Evolutionary conservation across 2,113 vertebrate species (phyloP).

Genomic region (Tamias sibiricus): DNA sequence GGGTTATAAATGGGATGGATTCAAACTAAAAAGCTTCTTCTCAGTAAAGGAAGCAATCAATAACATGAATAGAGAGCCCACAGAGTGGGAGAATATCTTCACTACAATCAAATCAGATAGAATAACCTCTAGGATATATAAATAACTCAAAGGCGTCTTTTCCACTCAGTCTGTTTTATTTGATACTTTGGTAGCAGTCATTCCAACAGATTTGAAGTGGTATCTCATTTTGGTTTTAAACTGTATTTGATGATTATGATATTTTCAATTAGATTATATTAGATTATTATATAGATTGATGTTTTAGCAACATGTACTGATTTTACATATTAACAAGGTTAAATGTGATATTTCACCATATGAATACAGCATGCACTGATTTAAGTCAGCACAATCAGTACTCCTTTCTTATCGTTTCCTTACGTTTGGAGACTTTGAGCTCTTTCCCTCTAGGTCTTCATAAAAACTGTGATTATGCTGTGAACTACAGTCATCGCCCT

Average conservation of each 20-base stretch:
- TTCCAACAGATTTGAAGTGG: too few species aligned
- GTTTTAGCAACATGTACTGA: neutral
- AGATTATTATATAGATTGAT: neutral
- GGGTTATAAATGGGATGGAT: too few species aligned
- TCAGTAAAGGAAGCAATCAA: too few species aligned
- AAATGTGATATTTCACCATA: neutral
- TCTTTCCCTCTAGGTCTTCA: neutral
- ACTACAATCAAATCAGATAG: too few species aligned
- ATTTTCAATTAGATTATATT: neutral
- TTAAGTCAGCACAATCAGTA: neutral
- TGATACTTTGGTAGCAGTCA: neutral
- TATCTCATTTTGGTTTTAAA: neutral
- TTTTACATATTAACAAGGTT: neutral
- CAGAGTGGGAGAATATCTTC: too few species aligned
- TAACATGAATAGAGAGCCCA: too few species aligned
- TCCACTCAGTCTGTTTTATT: neutral
- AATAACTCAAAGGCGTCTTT: neutral
- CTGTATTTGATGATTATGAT: neutral
- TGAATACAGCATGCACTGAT: neutral
- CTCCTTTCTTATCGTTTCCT: neutral
- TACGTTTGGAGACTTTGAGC: neutral
- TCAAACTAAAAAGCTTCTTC: too few species aligned
- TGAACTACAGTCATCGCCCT: neutral
- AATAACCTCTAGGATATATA: too few species aligned
- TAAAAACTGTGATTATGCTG: neutral